Percentiles rank a stretch among this genome's conserved stretches.
Evolutionary conservation across 2,888 invertebrate species (phyloP).

Genomic region (Idaea dimidiata): DNA sequence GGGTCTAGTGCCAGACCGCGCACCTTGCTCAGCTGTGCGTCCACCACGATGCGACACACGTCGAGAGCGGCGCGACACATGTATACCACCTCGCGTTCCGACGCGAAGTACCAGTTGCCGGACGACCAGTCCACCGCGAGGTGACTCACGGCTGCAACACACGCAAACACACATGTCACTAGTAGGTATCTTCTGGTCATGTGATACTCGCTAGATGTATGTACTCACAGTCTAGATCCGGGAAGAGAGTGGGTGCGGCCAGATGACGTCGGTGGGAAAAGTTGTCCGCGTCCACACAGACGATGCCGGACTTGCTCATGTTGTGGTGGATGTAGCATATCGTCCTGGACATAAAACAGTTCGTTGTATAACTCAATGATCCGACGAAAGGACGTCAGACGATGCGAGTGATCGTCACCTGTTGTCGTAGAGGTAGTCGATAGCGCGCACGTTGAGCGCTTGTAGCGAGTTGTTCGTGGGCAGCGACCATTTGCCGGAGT

Average conservation of each 20-base stretch:
- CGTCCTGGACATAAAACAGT: slow-evolving; percentile 78
- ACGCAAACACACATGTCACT: background rate
- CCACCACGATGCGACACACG: slow-evolving; percentile 85
- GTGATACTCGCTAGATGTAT: background rate
- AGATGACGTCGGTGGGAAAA: slow-evolving; percentile 80
- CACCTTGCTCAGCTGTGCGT: slow-evolving; percentile 84
- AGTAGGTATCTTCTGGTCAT: background rate
- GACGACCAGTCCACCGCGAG: slow-evolving; percentile 92
- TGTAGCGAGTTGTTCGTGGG: slow-evolving; percentile 37
- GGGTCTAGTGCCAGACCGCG: slow-evolving; percentile 89
- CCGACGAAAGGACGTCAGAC: too few relatives aligned
- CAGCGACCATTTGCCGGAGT: slow-evolving; percentile 20
- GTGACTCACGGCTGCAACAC: slow-evolving; percentile 84
- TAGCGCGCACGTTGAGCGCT: slow-evolving; percentile 65
- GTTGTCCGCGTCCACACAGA: slow-evolving; percentile 85
- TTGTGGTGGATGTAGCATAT: slow-evolving; percentile 86
- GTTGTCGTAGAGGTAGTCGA: slow-evolving; percentile 64
- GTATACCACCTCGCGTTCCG: slow-evolving; percentile 84
- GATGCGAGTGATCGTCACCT: slow-evolving; percentile 38
- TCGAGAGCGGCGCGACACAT: slow-evolving; percentile 83
- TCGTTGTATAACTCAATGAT: too few relatives aligned
- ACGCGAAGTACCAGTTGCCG: slow-evolving; percentile 91
- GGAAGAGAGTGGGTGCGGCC: slow-evolving; percentile 82
- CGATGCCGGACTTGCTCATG: slow-evolving; percentile 75
- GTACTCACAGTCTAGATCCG: slow-evolving; percentile 82